phyloP scores from a whole-genome alignment of 2,888 invertebrate species.

The Calliphora vomitoria region DNA sequence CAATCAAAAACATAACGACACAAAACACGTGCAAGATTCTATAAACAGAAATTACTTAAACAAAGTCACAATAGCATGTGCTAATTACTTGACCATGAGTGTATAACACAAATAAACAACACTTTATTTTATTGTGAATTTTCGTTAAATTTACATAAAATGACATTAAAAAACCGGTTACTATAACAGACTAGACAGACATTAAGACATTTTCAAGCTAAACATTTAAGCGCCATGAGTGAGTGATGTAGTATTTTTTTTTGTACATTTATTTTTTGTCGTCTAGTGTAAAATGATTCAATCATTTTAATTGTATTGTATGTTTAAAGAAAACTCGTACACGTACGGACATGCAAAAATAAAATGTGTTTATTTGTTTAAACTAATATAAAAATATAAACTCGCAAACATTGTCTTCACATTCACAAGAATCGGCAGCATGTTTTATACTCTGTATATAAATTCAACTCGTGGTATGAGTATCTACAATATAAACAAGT shows the following conservation, averaged over 20 bases:
- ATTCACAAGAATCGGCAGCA: background rate
- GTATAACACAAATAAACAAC: background rate
- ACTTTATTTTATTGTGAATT: slow-evolving; percentile 45
- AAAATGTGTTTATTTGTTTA: slow-evolving; percentile 39
- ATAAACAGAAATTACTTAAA: background rate
- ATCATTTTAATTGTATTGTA: slow-evolving; percentile 21
- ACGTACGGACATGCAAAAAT: background rate
- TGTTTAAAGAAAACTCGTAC: background rate
- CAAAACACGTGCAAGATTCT: background rate
- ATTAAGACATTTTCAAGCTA: slow-evolving; percentile 27
- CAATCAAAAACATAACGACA: background rate
- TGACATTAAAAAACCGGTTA: slow-evolving; percentile 46
- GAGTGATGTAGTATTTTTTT: slow-evolving; percentile 5
- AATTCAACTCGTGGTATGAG: background rate
- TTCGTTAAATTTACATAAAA: slow-evolving; percentile 40
- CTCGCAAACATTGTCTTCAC: slow-evolving; percentile 23
- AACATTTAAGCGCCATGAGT: slow-evolving; percentile 35
- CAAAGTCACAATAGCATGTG: slow-evolving; percentile 10
- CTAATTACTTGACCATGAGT: slow-evolving; percentile 40
- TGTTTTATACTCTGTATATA: background rate
- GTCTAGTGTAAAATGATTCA: slow-evolving; percentile 44
- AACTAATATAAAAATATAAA: slow-evolving; percentile 24
- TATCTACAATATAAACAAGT: background rate
- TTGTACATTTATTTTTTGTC: slow-evolving; percentile 5
- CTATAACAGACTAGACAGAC: background rate